Evolutionary conservation across 2,797 vertebrate species (phyloP).

Genomic region (Micromesistius poutassou): DNA sequence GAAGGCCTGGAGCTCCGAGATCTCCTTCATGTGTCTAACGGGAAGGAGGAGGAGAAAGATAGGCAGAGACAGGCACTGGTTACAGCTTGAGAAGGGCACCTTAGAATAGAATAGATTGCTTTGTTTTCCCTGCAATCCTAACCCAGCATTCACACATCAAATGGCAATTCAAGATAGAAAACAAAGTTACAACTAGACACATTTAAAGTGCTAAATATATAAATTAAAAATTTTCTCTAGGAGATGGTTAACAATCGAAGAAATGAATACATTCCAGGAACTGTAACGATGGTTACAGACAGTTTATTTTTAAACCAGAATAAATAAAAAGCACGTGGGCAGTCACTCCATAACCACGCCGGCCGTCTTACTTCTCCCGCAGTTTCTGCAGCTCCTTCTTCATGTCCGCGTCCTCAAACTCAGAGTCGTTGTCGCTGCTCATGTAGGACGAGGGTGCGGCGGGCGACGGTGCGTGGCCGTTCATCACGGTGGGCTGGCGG

Average conservation of each 20-base stretch:
- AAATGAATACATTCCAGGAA: neutral
- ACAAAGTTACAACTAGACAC: too few species aligned
- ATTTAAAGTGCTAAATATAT: too few species aligned
- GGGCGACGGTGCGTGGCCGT: slow-evolving; percentile 60
- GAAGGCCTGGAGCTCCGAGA: slow-evolving; percentile 92
- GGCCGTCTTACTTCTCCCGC: slow-evolving; percentile 86
- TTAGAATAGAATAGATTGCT: too few species aligned
- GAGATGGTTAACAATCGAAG: neutral
- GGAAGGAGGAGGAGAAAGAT: neutral
- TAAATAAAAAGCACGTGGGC: neutral
- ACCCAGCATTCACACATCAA: too few species aligned
- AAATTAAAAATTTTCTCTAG: neutral
- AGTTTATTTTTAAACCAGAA: neutral
- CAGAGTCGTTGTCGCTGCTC: slow-evolving; percentile 98
- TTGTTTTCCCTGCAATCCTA: too few species aligned
- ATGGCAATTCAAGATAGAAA: too few species aligned
- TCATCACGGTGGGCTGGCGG: slow-evolving; percentile 69
- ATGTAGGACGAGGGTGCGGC: slow-evolving; percentile 80
- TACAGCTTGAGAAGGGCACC: neutral
- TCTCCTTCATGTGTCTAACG: slow-evolving; percentile 93
- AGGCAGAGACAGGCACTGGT: neutral
- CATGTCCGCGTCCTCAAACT: slow-evolving; percentile 94
- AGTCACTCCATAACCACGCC: too few species aligned
- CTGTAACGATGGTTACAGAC: neutral
- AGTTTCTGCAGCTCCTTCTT: slow-evolving; percentile 91